A percentile compares a stretch with the other conserved stretches of the same genome.
Conservation (phyloP, 2,888 invertebrate species). For the Steinernema hermaphroditum region DNA sequence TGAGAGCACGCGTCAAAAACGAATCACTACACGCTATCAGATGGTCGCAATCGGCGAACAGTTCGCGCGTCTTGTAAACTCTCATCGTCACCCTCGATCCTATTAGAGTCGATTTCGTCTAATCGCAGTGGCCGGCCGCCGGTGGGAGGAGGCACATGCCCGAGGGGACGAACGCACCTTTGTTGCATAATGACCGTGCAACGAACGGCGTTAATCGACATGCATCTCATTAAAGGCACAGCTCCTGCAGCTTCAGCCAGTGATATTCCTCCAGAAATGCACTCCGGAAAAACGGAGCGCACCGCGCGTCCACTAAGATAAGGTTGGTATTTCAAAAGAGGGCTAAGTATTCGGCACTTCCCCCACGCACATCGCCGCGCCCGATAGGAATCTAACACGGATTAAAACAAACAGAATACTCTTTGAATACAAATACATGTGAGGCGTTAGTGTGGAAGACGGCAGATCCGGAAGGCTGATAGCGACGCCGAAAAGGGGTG, state of each 20-base stretch:
- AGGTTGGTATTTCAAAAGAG: conserved; percentile 18
- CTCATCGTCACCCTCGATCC: conserved; percentile 22
- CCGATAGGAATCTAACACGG: conserved; percentile 25
- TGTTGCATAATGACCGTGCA: conserved; percentile 9
- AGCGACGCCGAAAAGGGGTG: conserved; percentile 16
- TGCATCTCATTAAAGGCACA: too few species aligned
- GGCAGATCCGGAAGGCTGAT: conserved; percentile 11
- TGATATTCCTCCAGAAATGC: too few species aligned
- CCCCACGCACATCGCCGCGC: conserved; percentile 8
- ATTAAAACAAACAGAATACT: conserved; percentile 23
- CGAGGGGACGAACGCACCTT: background rate
- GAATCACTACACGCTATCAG: conserved; percentile 19
- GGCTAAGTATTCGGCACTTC: conserved; percentile 15
- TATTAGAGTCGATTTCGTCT: conserved; percentile 27
- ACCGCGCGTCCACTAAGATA: background rate
- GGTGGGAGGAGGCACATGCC: background rate
- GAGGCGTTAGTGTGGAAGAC: background rate
- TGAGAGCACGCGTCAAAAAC: conserved; percentile 27
- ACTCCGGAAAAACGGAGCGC: too few species aligned
- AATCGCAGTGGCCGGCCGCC: conserved; percentile 14
- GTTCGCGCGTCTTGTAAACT: background rate
- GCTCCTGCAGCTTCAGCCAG: too few species aligned
- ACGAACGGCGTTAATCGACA: conserved; percentile 10
- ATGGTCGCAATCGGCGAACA: background rate
- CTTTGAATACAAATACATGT: background rate